A percentile compares a stretch with the other conserved stretches of the same genome.
These are phyloP conservation scores for Tetrapedia diversipes DNA, from an alignment of 2,888 invertebrate genomes.

Conservation along the genomic window DNA sequence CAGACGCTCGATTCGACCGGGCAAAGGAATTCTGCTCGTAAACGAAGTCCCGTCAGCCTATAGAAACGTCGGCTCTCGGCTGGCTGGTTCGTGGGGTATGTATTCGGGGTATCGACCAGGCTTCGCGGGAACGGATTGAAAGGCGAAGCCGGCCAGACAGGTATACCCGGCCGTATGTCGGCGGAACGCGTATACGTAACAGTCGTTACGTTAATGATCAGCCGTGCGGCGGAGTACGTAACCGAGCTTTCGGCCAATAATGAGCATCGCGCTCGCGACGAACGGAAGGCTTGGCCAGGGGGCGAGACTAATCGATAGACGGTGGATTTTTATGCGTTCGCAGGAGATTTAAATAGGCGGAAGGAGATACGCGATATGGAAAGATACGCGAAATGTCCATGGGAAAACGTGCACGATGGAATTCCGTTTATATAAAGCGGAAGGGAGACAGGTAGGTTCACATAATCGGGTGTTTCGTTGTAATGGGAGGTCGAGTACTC, in stretches of 20 bases:
- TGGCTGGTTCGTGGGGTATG: conserved; percentile 11
- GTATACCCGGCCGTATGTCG: conserved; percentile 34
- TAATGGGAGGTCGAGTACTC: no score
- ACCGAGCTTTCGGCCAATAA: conserved; percentile 56
- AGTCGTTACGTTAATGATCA: conserved; percentile 68
- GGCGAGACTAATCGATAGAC: conserved; percentile 40
- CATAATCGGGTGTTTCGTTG: no score
- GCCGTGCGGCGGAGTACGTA: conserved; percentile 43
- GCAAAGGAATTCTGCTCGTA: conserved; percentile 39
- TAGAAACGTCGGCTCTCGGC: conserved; percentile 9
- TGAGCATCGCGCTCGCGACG: conserved; percentile 47
- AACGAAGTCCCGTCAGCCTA: conserved; percentile 25
- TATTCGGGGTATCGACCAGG: conserved; percentile 56
- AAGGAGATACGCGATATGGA: no score
- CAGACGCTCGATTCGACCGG: background rate
- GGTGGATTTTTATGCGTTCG: no score
- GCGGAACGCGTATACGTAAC: conserved; percentile 60
- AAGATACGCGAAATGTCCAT: no score
- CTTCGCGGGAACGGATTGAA: conserved; percentile 57
- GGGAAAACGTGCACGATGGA: no score
- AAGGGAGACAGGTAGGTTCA: no score
- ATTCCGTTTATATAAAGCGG: no score
- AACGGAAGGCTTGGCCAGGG: conserved; percentile 3
- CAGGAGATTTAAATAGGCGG: no score
- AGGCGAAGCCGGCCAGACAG: conserved; percentile 63